Evolutionary conservation across 2,113 vertebrate genomes (phyloP), one percentile per base, ranked within the genome.

Genomic region (Psittacara wagleri): DNA sequence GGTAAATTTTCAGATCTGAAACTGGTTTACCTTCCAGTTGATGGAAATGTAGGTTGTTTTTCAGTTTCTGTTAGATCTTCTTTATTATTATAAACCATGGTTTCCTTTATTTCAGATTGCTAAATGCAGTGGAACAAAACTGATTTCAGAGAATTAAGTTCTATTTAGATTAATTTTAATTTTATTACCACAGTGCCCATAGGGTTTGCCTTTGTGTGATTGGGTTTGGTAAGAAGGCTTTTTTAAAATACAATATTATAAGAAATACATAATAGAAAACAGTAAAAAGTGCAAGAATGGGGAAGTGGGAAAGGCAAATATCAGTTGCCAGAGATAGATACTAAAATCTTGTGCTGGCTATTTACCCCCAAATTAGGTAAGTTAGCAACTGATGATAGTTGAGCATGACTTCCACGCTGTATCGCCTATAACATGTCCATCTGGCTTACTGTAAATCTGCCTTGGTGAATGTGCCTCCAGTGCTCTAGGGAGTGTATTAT

Each of bases 71-170:
- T 91, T 88, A 57, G 17, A 31, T 48, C 13, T 52, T 14, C 17
- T 91, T 64, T 88, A 83, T 74, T 74, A 73, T 78, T 94, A 64
- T 59, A 92, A 96, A n/a, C 31, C 31, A 43, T 55, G 31, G 39
- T 13, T 92, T 79, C 29, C 68, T 92, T 94, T 66, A 87, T 82
- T 94, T 83, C 68, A 35, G 64, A 52, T 51, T 96, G 86, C n/a
- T 95, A 96, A 94, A 95, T 94, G 83, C 83, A 85, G 59, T 89
- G 68, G 94, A 88, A 55, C 75, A 83, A 90, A 96, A 92, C 77
- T 83, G 49, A 94, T 96, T 95, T 94, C 44, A 68, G 80, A 91
- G 41, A 78, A 86, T 88, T 94, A 81, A 94, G 76, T 87, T 92
- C 61, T 82, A 31, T 73, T 95, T 83, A 90, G 86, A 94, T 96